Evolutionary conservation across 2,113 vertebrate genomes (phyloP).

Genomic region (Megatriorchis doriae): DNA sequence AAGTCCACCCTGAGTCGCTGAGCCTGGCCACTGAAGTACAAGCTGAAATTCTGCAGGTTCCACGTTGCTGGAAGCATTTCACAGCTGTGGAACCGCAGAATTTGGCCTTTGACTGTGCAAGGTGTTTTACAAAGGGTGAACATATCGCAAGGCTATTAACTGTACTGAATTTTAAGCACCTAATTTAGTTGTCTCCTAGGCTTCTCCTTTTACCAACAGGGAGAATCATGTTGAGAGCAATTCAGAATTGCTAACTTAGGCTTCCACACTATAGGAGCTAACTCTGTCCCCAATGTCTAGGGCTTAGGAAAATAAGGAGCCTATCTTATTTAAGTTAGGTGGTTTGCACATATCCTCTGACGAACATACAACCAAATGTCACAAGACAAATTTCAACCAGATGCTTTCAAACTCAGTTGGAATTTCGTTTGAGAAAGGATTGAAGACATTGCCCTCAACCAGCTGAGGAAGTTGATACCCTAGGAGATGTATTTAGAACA

Average conservation of each 20-base stretch:
- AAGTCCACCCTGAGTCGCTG: background rate
- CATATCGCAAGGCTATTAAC: background rate
- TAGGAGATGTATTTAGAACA: background rate
- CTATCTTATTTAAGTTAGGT: background rate
- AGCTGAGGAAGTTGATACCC: background rate
- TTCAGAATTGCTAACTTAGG: background rate
- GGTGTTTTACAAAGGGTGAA: background rate
- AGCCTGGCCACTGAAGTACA: background rate
- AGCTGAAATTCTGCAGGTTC: background rate
- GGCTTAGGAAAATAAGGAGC: background rate
- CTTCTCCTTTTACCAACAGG: background rate
- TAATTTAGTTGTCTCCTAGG: background rate
- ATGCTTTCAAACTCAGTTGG: background rate
- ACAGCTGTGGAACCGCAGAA: background rate
- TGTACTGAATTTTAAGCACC: background rate
- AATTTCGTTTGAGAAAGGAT: background rate
- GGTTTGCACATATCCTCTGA: background rate
- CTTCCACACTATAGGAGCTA: background rate
- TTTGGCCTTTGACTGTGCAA: background rate
- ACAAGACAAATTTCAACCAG: background rate
- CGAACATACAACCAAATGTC: background rate
- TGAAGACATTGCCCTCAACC: background rate
- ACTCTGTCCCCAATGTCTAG: background rate
- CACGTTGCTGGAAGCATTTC: background rate
- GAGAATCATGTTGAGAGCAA: background rate